Evolutionary conservation across 2,797 vertebrate species (phyloP), one percentile per base, ranked within the genome.

Genomic region (Cossypha heuglini): DNA sequence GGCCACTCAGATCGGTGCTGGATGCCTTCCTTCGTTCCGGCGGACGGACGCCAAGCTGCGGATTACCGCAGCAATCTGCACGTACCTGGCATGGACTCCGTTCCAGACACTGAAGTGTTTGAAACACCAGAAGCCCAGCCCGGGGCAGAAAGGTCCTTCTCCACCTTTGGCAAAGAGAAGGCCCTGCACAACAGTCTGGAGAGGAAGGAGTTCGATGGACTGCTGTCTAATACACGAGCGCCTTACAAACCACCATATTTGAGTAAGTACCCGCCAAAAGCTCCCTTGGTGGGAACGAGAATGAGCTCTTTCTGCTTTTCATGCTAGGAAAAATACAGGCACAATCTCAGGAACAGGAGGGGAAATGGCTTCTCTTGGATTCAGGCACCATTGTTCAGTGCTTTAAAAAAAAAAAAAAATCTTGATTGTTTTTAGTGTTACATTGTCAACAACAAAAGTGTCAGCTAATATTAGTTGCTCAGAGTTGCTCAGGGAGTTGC

Each of bases 31-130:
- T 99, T 99, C 88, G 98, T 99, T 95, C 98, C 99, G 16, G 98
- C 99, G 1, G 99, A 99, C 77, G 98, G 98, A 96, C 99, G 99
- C 93, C 99, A 99, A 97, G 99, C 99, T 80, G 99, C 99, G 3
- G 99, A 99, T 98, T 99, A 99, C 95, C 99, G 99, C 97, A 99
- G 99, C 98, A 99, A 99, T 97, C 98, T 99, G 95, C 99, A 99
- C 42, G 99, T 99, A 52, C 99, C 99, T 12, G 99, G 99, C 97
- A 99, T 99, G 99, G 99, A 99, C 96, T 99, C 99, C 63, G 98
- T 99, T 97, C 99, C 99, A 90, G 99, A 99, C 98, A 99, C 99
- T 95, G 99, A 99, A 97, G 99, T 99, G 98, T 99, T 98, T 97
- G 98, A 98, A 98, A 98, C 98, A 93, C 98, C 98, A 76, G 98